phyloP scores from a whole-genome alignment of 1,140 invertebrate species.

The Brachionus angularis region DNA sequence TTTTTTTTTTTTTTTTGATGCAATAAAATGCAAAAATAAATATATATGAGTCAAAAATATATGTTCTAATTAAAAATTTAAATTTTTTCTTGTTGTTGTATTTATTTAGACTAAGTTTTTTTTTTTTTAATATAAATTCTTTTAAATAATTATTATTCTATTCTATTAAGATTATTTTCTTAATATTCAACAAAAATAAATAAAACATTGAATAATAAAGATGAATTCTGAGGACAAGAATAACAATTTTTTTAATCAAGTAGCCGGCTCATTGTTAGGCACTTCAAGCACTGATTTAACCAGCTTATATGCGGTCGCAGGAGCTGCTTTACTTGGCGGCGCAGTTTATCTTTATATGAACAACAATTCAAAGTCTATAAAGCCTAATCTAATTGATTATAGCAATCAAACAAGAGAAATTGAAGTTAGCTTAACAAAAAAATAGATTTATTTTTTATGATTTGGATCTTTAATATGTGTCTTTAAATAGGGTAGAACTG shows the following conservation, averaged over 20 bases:
- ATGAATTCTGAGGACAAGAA: conserved; percentile 35
- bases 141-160: no score
- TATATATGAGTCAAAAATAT: no score
- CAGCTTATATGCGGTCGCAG: conserved; percentile 34
- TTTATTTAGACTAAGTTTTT: no score
- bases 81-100: no score
- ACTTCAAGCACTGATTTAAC: background rate
- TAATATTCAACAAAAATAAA: no score
- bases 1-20: no score
- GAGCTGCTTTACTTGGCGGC: conserved; percentile 14
- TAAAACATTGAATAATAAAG: conserved; percentile 1
- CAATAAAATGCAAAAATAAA: no score
- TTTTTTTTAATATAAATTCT: no score
- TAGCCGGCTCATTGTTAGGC: background rate
- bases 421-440: background rate
- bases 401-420: conserved; percentile 33
- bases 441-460: background rate
- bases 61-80: no score
- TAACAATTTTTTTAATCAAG: conserved; percentile 23
- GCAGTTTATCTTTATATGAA: conserved; percentile 35
- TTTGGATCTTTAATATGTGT: background rate
- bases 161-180: no score
- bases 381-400: conserved; percentile 18
- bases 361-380: background rate
- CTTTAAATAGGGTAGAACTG: background rate